phyloP scores from a whole-genome alignment of 1,140 invertebrate species.

The Diabrotica undecimpunctata region DNA sequence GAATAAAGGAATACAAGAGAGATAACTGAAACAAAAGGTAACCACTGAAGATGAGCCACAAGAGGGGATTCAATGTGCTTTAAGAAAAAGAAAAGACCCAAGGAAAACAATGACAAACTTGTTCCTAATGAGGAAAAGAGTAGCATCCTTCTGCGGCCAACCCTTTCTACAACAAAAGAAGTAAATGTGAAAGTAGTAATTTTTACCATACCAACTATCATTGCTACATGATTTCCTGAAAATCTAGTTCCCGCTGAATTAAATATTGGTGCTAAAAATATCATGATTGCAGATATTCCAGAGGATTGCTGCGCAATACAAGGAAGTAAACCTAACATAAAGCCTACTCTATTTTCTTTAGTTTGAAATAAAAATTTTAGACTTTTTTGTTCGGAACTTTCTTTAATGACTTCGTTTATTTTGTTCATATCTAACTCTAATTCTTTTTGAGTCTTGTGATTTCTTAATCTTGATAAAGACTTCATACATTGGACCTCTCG shows the following conservation, averaged over 20 bases:
- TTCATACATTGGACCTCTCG: slow-evolving; percentile 58
- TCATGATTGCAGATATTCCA: slow-evolving; percentile 54
- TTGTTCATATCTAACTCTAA: no score
- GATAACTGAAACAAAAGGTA: slow-evolving; percentile 53
- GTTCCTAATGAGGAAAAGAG: slow-evolving; percentile 67
- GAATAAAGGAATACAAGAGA: not conserved
- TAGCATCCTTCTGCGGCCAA: slow-evolving; percentile 69
- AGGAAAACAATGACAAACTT: slow-evolving; percentile 45
- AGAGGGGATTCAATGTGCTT: slow-evolving; percentile 48
- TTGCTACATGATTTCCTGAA: slow-evolving; percentile 68
- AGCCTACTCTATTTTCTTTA: slow-evolving; percentile 57
- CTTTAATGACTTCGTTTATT: no score
- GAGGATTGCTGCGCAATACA: slow-evolving; percentile 74
- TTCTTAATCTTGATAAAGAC: slow-evolving; percentile 52
- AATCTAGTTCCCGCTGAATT: not conserved
- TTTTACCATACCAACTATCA: slow-evolving; percentile 75
- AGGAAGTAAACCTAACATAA: slow-evolving; percentile 67
- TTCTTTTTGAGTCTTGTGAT: slow-evolving; percentile 58
- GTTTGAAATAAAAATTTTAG: slow-evolving; percentile 67
- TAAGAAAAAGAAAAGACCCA: slow-evolving; percentile 64
- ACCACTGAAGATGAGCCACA: slow-evolving; percentile 53
- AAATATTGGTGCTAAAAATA: slow-evolving; percentile 20
- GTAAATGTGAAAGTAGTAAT: slow-evolving; percentile 65
- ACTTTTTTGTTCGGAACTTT: slow-evolving; percentile 76
- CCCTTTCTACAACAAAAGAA: slow-evolving; percentile 61